Percentiles rank a stretch among this genome's conserved stretches.
Conservation (phyloP, 92 coral and sea anemone species). For the Virgularia gustaviana region DNA sequence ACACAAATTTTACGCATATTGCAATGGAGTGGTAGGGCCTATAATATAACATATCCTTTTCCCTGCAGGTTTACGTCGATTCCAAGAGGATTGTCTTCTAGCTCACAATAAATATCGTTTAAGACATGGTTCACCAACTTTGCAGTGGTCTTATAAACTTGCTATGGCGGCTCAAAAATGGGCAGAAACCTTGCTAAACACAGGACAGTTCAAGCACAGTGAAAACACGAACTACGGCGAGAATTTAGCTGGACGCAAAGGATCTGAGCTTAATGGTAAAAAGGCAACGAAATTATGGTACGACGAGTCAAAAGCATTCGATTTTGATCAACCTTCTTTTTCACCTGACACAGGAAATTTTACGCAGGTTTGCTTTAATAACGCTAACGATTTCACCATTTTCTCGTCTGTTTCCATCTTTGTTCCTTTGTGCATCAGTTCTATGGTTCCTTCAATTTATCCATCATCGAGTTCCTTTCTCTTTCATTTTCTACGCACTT, state of each 20-base stretch:
- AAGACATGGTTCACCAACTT: slow-evolving; percentile 77
- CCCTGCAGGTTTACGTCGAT: slow-evolving; percentile 74
- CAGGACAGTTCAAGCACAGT: slow-evolving; percentile 84
- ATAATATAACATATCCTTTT: neutral
- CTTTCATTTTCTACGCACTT: too few relatives aligned
- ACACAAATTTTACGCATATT: neutral
- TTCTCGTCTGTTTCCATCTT: neutral
- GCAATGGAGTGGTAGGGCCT: neutral
- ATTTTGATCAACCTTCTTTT: slow-evolving; percentile 72
- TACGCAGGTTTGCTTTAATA: slow-evolving; percentile 73
- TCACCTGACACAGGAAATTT: slow-evolving; percentile 92
- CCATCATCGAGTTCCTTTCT: too few relatives aligned
- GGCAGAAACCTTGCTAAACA: slow-evolving; percentile 82
- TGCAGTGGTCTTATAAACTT: slow-evolving; percentile 91
- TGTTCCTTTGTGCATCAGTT: neutral
- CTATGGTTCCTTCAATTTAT: neutral
- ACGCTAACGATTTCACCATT: neutral
- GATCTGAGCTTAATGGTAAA: slow-evolving; percentile 78
- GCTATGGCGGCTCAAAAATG: slow-evolving; percentile 98
- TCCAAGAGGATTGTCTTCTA: slow-evolving; percentile 89
- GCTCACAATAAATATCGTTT: slow-evolving; percentile 85
- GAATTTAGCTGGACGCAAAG: slow-evolving; percentile 94
- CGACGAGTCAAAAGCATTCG: slow-evolving; percentile 78
- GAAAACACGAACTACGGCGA: slow-evolving; percentile 85
- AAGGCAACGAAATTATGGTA: slow-evolving; percentile 96